These are phyloP conservation scores for Mastomys coucha DNA, from an alignment of 2,113 vertebrate species.

Conservation along the genomic window DNA sequence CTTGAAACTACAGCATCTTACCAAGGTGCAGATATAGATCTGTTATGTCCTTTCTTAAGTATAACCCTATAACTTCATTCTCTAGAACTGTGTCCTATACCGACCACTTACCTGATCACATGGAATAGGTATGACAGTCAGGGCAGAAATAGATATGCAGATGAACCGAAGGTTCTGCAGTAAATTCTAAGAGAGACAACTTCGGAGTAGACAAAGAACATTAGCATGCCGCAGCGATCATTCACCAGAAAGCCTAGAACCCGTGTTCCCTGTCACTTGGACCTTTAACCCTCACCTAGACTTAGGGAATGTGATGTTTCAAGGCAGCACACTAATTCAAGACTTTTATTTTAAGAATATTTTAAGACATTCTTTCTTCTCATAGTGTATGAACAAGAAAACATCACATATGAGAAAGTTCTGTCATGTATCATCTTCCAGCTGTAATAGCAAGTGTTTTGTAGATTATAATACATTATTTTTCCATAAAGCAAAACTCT, in stretches of 20 bases:
- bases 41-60: slow-evolving; percentile 7
- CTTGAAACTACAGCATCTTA: slow-evolving; percentile 3
- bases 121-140: neutral
- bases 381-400: slow-evolving; percentile 9
- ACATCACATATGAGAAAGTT: neutral
- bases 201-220: neutral
- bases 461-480: slow-evolving; percentile 32
- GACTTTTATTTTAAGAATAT: slow-evolving; percentile 45
- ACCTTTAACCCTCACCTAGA: slow-evolving; percentile 35
- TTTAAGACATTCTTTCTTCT: slow-evolving; percentile 24
- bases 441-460: slow-evolving; percentile 2
- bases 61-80: slow-evolving; percentile 2
- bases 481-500: neutral
- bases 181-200: neutral
- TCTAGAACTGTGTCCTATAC: neutral
- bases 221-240: neutral
- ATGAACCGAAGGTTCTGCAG: slow-evolving; percentile 30
- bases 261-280: neutral
- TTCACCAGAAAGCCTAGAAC: neutral
- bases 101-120: neutral
- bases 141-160: neutral
- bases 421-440: slow-evolving; percentile 27
- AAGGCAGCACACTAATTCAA: neutral
- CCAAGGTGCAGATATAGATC: neutral
- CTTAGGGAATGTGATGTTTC: slow-evolving; percentile 43